A percentile compares a stretch with the other conserved stretches of the same genome.
Conservation (phyloP, 2,888 invertebrate genomes). For the Caenorhabditis parvicauda region DNA sequence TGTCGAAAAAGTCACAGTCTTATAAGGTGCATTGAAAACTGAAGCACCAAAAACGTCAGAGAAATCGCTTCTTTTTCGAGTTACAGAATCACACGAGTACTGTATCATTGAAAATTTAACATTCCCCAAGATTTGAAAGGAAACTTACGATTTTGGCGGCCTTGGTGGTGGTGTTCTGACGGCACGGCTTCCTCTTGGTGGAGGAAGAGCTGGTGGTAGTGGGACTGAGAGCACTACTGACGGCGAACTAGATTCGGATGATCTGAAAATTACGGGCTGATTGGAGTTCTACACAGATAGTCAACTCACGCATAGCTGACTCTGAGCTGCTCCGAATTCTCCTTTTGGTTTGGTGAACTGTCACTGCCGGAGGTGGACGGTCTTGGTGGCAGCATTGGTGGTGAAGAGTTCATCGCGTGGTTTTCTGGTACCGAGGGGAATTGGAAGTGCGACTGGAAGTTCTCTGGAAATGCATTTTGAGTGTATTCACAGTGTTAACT, state of each 20-base stretch:
- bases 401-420: slow-evolving; percentile 4
- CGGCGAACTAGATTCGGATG: slow-evolving; percentile 28
- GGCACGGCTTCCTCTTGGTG: slow-evolving; percentile 20
- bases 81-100: too few species aligned
- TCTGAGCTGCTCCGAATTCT: slow-evolving; percentile 23
- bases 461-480: too few species aligned
- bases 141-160: slow-evolving; percentile 31
- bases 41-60: too few species aligned
- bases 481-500: too few species aligned
- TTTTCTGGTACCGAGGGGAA: slow-evolving; percentile 18
- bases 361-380: slow-evolving; percentile 14
- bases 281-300: background rate
- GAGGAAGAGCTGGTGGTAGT: slow-evolving; percentile 38
- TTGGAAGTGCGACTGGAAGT: slow-evolving; percentile 19
- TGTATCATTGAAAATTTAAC: too few species aligned
- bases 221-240: slow-evolving; percentile 40
- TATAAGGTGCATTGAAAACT: too few species aligned
- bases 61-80: too few species aligned
- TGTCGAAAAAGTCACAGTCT: too few species aligned
- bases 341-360: slow-evolving; percentile 8
- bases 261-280: slow-evolving; percentile 9
- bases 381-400: slow-evolving; percentile 20
- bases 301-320: slow-evolving; percentile 14
- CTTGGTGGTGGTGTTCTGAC: slow-evolving; percentile 22
- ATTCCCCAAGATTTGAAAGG: too few species aligned